These are phyloP conservation scores for Esox masquinongy DNA, from an alignment of 2,797 vertebrate genomes.

Conservation along the genomic window DNA sequence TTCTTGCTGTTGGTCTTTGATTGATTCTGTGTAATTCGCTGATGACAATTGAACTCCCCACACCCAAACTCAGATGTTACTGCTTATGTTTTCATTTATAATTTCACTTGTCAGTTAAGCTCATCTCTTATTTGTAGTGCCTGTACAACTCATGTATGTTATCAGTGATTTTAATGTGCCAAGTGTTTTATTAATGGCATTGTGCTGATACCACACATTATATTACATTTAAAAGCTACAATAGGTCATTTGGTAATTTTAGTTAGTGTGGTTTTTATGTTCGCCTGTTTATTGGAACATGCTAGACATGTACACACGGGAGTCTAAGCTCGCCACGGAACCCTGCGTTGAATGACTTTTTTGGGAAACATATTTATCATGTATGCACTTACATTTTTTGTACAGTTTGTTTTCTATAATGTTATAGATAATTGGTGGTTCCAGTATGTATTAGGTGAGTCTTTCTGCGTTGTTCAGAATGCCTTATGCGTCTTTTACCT, in stretches of 20 bases:
- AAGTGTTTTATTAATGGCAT: not conserved
- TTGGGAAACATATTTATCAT: not conserved
- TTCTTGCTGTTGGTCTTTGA: not conserved
- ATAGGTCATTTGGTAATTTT: not conserved
- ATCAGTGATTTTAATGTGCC: not conserved
- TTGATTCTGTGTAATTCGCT: not conserved
- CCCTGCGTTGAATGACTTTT: not conserved
- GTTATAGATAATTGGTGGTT: not conserved
- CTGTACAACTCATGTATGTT: not conserved
- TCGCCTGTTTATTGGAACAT: not conserved
- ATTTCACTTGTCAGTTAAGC: not conserved
- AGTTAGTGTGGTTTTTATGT: not conserved
- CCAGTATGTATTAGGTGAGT: not conserved
- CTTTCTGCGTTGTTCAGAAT: not conserved
- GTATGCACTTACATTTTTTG: not conserved
- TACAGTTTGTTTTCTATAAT: not conserved
- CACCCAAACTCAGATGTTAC: not conserved
- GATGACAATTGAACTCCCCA: not conserved
- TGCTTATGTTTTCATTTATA: not conserved
- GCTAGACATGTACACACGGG: not conserved
- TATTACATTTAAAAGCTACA: not conserved
- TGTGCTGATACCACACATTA: not conserved
- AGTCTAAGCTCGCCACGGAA: not conserved
- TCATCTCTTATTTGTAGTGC: not conserved
- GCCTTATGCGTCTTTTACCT: conserved; percentile 21